phyloP scores from a whole-genome alignment of 2,888 invertebrate genomes.

The Stramonita haemastoma region DNA sequence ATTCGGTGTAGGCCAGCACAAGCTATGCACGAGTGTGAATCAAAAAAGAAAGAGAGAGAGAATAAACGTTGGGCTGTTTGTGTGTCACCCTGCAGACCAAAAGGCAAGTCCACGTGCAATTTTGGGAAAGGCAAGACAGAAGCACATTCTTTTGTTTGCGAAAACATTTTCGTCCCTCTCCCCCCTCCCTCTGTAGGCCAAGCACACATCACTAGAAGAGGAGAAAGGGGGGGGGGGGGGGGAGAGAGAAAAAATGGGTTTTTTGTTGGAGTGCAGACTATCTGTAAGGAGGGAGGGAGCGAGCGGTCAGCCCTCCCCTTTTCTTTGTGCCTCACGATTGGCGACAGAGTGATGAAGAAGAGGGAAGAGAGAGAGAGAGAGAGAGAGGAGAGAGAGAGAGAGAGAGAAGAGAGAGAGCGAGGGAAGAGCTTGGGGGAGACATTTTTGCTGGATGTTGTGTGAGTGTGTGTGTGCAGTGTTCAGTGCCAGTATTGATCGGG shows the following conservation, averaged over 20 bases:
- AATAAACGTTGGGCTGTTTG: no score
- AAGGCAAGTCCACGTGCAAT: no score
- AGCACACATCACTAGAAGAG: no score
- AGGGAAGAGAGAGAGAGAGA: neutral
- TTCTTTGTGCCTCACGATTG: neutral
- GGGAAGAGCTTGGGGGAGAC: conserved; percentile 33
- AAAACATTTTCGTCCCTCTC: no score
- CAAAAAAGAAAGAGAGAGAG: no score
- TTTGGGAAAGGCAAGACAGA: no score
- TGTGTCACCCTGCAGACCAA: no score
- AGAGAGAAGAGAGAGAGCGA: neutral
- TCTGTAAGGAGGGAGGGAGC: conserved; percentile 6
- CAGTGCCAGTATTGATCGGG: conserved; percentile 43
- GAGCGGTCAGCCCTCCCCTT: conserved; percentile 10
- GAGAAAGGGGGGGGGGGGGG: no score
- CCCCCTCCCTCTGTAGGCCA: neutral
- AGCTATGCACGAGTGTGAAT: no score
- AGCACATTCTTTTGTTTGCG: no score
- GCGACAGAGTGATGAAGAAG: neutral
- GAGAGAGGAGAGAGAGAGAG: conserved; percentile 5
- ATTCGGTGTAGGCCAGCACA: no score
- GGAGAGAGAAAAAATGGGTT: neutral
- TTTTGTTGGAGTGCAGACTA: conserved; percentile 1
- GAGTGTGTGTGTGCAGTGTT: conserved; percentile 32
- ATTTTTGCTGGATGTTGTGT: conserved; percentile 31